Evolutionary conservation across 2,113 vertebrate species (phyloP), one percentile per base, ranked within the genome.

Genomic region (Peromyscus californicus): DNA sequence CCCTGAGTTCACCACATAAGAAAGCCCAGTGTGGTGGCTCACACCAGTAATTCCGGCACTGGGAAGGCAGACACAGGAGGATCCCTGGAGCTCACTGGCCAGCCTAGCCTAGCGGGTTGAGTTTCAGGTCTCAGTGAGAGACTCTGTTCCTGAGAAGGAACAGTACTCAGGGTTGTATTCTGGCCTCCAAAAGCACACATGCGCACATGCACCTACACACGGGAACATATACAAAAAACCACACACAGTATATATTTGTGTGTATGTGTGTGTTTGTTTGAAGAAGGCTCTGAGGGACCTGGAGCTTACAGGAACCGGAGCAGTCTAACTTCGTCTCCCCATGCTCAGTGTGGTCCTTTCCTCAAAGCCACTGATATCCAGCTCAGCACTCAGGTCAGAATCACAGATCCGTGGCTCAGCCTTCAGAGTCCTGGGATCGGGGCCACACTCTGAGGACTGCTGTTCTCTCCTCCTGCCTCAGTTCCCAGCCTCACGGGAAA

Each of bases 331-430:
- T 74, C 33, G 57, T 84, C 63, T 89, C 51, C 17, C 59, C 5
- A 57, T 39, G 5, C 54, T 19, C 59, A 69, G 69, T 92, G 57
- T 92, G 36, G 24, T 83, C 26, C 74, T 65, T 84, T 96, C 33
- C 33, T 89, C 70, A 92, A 78, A 84, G 33, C 31, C 24, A 42
- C 0, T 5, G 48, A 75, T 74, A 12, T 15, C 36, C 39, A 90
- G 90, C 4, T 42, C 29, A 78, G n/a, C 0, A 67, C 22, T n/a
- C 3, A 22, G 21, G 48, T 3, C 54, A 6, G 78, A 31, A 19
- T 48, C 29, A 16, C 31, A 42, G n/a, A 36, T 42, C 57, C 72
- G 0, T 31, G 48, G 42, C 1, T 33, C 24, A 0, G 7, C 3
- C 9, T 45, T 31, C 9, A 19, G 45, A 65, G 12, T 72, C 80